These are phyloP conservation scores for Cryptus viduatorius DNA, from an alignment of 2,888 invertebrate genomes.

Conservation along the genomic window DNA sequence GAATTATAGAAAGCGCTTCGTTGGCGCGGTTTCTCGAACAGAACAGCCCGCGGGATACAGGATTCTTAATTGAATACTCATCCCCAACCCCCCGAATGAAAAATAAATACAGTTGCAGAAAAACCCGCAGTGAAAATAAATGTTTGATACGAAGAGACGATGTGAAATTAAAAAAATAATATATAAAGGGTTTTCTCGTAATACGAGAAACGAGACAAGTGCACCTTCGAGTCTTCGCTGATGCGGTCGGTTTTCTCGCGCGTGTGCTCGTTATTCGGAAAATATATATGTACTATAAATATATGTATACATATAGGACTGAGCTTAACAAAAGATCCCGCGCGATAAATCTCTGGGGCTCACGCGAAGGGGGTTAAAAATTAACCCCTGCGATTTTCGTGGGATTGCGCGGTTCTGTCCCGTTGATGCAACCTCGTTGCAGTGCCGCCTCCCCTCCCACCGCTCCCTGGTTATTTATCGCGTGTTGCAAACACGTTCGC, in stretches of 20 bases:
- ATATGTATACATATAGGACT: slow-evolving; percentile 57
- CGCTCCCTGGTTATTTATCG: slow-evolving; percentile 60
- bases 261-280: not conserved
- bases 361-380: slow-evolving; percentile 66
- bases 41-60: not conserved
- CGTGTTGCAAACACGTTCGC: slow-evolving; percentile 20
- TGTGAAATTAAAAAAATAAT: not conserved
- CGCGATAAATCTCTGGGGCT: slow-evolving; percentile 79
- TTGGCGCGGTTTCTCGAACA: slow-evolving; percentile 29
- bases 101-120: slow-evolving; percentile 28
- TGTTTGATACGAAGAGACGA: not conserved
- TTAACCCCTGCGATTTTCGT: slow-evolving; percentile 65
- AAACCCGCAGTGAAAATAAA: slow-evolving; percentile 1
- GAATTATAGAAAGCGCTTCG: slow-evolving; percentile 58
- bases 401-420: slow-evolving; percentile 43
- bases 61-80: slow-evolving; percentile 54
- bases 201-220: not conserved
- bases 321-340: slow-evolving; percentile 75
- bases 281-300: slow-evolving; percentile 13
- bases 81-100: not conserved
- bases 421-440: slow-evolving; percentile 56
- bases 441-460: not conserved
- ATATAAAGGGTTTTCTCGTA: not conserved
- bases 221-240: not conserved
- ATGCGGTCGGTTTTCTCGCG: slow-evolving; percentile 1